These are phyloP conservation scores for Grus americana DNA, from an alignment of 2,113 vertebrate genomes.

Conservation along the genomic window DNA sequence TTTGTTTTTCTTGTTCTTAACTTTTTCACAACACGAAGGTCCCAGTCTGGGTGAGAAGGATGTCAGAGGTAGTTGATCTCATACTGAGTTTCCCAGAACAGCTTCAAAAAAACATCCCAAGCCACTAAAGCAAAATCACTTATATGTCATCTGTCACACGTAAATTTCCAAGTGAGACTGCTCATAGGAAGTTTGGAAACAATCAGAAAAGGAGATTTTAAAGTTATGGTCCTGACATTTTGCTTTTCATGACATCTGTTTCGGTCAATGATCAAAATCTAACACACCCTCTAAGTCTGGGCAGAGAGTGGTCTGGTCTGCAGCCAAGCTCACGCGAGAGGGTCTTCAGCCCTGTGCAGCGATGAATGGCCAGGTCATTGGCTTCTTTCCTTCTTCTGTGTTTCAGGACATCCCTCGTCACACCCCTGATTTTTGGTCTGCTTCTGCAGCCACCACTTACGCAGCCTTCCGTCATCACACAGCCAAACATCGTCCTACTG, in stretches of 20 bases:
- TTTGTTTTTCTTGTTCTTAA: neutral
- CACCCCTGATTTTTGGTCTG: neutral
- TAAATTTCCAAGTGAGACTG: neutral
- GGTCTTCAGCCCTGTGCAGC: rapidly evolving
- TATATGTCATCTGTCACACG: neutral
- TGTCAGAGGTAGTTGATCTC: neutral
- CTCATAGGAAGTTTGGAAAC: neutral
- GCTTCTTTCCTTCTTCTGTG: neutral
- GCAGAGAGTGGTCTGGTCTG: neutral
- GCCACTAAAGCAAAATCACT: neutral
- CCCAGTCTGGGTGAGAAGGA: rapidly evolving
- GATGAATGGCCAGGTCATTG: neutral
- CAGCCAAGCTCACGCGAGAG: rapidly evolving
- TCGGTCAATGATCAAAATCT: neutral
- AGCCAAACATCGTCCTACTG: slow-evolving; percentile 86
- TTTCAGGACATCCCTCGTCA: slow-evolving; percentile 42
- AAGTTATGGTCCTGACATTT: neutral
- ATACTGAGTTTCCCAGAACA: neutral
- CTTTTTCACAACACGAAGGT: neutral
- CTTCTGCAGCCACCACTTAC: neutral
- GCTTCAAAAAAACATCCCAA: neutral
- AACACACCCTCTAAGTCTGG: neutral
- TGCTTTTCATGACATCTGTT: neutral
- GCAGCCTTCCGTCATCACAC: neutral
- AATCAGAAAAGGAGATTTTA: neutral